Base-by-base conservation (phyloP, 2,888 invertebrate genomes). In the Cheilosia pagana region DNA sequence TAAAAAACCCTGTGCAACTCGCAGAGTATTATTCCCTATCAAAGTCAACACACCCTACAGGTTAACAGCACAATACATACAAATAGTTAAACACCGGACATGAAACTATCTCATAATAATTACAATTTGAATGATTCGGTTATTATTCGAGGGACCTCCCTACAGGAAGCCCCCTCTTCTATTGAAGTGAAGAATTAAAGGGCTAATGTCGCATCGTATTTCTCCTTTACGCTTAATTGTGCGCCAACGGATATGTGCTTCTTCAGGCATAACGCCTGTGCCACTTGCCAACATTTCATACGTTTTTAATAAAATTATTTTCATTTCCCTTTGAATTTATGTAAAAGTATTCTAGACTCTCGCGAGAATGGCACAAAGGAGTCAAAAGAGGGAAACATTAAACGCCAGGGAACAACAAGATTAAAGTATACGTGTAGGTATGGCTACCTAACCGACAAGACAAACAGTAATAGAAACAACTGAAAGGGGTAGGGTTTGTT, bases 231-330 rank as follows among this genome's bases (percentile, higher is more conserved):
- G 57, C 59, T 59, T 50, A 31, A 60, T 41, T 71, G 60, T 52
- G 48, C 59, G 48, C 59, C 59, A 71, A 71, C 59, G 70, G 50
- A 71, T 59, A 31, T 70, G 59, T 59, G 59, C 25, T 71, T 8
- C 50, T 50, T 71, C 70, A 71, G 45, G 59, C 59, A 71, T 59
- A 71, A 71, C 70, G 48, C 50, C 70, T 59, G 59, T 50, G 57
- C 50, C 48, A 19, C 50, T 59, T 59, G 57, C 57, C 48, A 12
- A 23, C 19, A 43, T n/a, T 68, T 55, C 57, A 21, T 48, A 31
- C 16, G 43, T 55, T 55, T 55, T 23, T 31, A 4, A 53, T 31
- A 31, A n/a, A 28, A 53, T 31, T 53, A 0, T 53, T 25, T 53
- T 1, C 16, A 8, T 16, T 28, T 16, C 23, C 50, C 50, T 50